phyloP scores from a whole-genome alignment of 1,140 invertebrate species.

The Lordiphosa mommai region DNA sequence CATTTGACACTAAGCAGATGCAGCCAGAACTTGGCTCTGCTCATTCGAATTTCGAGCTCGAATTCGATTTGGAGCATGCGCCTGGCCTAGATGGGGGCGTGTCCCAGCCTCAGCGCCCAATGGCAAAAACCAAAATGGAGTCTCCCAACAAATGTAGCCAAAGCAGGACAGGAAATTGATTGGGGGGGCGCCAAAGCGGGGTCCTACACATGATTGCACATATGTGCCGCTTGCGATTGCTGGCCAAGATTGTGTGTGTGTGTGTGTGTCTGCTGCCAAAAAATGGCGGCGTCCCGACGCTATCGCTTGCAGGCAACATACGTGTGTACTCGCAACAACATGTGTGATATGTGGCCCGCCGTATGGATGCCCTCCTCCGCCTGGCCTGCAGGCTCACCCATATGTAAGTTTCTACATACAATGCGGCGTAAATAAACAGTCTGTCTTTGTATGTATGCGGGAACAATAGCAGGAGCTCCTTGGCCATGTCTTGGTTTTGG shows the following conservation, averaged over 20 bases:
- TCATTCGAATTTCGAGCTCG: slow-evolving; percentile 48
- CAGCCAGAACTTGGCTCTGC: slow-evolving; percentile 9
- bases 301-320: slow-evolving; percentile 79
- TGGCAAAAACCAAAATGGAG: slow-evolving; percentile 74
- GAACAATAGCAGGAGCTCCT: slow-evolving; percentile 16
- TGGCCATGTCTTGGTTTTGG: slow-evolving; percentile 7
- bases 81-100: slow-evolving; percentile 31
- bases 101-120: slow-evolving; percentile 42
- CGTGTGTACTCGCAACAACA: slow-evolving; percentile 79
- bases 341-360: slow-evolving; percentile 79
- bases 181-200: slow-evolving; percentile 35
- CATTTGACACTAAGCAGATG: slow-evolving; percentile 66
- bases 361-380: slow-evolving; percentile 62
- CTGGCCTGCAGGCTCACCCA: slow-evolving; percentile 57
- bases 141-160: slow-evolving; percentile 23
- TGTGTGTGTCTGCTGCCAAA: slow-evolving; percentile 13
- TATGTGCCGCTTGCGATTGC: slow-evolving; percentile 70
- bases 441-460: slow-evolving; percentile 55
- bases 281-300: slow-evolving; percentile 47
- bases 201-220: slow-evolving; percentile 65
- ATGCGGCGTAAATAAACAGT: slow-evolving; percentile 78
- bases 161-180: slow-evolving; percentile 53
- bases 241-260: slow-evolving; percentile 55
- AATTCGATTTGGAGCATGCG: slow-evolving; percentile 50
- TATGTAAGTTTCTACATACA: slow-evolving; percentile 78